Percentiles rank a stretch among this genome's conserved stretches.
Conservation (phyloP, 2,797 vertebrate species). For the Macropus fuliginosus region DNA sequence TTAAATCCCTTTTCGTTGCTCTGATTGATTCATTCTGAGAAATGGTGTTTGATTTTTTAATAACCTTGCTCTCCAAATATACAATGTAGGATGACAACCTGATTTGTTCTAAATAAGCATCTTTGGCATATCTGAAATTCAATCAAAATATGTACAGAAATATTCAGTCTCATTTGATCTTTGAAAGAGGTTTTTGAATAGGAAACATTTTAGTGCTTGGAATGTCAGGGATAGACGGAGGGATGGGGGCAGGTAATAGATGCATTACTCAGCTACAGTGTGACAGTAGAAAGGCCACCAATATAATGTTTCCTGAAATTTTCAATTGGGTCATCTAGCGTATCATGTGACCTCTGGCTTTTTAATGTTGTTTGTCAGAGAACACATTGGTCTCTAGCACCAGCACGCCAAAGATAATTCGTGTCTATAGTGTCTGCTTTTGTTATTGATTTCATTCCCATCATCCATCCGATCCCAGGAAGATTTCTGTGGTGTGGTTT, state of each 20-base stretch:
- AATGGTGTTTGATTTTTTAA: slow-evolving; percentile 56
- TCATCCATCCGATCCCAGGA: slow-evolving; percentile 37
- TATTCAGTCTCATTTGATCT: neutral
- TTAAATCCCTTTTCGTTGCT: slow-evolving; percentile 74
- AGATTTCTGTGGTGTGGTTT: slow-evolving; percentile 45
- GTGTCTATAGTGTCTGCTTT: slow-evolving; percentile 56
- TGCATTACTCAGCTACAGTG: neutral
- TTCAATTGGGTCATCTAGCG: slow-evolving; percentile 33
- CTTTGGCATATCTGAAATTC: slow-evolving; percentile 52
- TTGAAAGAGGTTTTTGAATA: slow-evolving; percentile 37
- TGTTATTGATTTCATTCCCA: slow-evolving; percentile 43
- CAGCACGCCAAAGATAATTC: slow-evolving; percentile 56
- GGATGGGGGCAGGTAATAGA: neutral
- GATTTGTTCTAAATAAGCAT: slow-evolving; percentile 44
- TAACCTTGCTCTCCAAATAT: slow-evolving; percentile 51
- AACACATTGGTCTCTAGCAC: slow-evolving; percentile 63
- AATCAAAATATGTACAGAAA: slow-evolving; percentile 24
- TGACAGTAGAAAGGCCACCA: slow-evolving; percentile 50
- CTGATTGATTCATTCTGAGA: slow-evolving; percentile 66
- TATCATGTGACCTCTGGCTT: slow-evolving; percentile 67
- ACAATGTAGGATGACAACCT: slow-evolving; percentile 35
- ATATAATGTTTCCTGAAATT: slow-evolving; percentile 54
- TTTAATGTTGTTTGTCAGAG: slow-evolving; percentile 68
- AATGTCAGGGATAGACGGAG: neutral
- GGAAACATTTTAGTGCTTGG: slow-evolving; percentile 1